These are phyloP conservation scores for Platichthys flesus DNA, from an alignment of 2,113 vertebrate species.

Conservation along the genomic window DNA sequence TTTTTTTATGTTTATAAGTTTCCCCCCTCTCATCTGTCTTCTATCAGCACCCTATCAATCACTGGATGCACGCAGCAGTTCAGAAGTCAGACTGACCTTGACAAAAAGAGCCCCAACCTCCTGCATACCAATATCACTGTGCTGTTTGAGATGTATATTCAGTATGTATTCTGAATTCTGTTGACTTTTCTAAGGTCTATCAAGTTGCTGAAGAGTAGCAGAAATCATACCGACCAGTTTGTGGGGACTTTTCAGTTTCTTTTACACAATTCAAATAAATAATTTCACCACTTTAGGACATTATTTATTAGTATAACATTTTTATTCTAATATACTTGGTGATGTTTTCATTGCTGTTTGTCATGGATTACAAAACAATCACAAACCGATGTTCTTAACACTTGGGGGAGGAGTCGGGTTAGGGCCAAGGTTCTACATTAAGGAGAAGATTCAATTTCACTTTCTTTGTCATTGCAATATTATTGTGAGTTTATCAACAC, in stretches of 20 bases:
- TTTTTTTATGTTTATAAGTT: slow-evolving; percentile 33
- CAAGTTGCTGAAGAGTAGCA: neutral
- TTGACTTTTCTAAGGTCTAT: neutral
- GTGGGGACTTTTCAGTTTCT: neutral
- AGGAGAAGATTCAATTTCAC: too few relatives aligned
- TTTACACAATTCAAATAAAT: neutral
- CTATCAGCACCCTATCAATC: slow-evolving; percentile 61
- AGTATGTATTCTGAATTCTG: slow-evolving; percentile 10
- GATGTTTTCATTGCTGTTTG: too few relatives aligned
- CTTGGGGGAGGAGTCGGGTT: too few relatives aligned
- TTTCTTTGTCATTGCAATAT: too few relatives aligned
- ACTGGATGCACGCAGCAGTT: slow-evolving; percentile 42
- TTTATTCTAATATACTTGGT: too few relatives aligned
- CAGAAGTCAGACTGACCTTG: slow-evolving; percentile 66
- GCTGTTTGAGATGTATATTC: slow-evolving; percentile 41
- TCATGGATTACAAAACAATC: too few relatives aligned
- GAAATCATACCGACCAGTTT: neutral
- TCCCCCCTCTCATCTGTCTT: slow-evolving; percentile 52
- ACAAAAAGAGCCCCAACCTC: slow-evolving; percentile 37
- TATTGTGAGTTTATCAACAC: too few relatives aligned
- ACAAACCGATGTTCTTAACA: too few relatives aligned
- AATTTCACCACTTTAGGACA: neutral
- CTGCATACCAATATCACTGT: slow-evolving; percentile 53
- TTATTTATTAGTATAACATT: neutral
- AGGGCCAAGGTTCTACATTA: too few relatives aligned